Evolutionary conservation across 2,113 vertebrate species (phyloP), one percentile per base, ranked within the genome.

Genomic region (Scomber scombrus): DNA sequence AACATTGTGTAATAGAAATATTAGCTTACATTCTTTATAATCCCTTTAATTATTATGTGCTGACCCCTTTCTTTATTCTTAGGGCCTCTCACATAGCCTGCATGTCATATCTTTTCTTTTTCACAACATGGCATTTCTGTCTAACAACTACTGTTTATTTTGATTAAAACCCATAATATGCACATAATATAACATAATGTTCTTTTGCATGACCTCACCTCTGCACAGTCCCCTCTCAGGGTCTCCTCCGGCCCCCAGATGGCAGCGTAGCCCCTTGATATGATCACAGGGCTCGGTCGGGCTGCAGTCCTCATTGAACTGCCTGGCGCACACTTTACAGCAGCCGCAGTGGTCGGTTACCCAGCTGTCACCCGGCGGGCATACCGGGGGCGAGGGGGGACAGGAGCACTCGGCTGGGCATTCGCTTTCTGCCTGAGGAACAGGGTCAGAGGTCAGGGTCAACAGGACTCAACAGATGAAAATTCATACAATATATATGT

Each of bases 191-290:
- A 26, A 45, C 5, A 60, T 15, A 14, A 13, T 34, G 21, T 49
- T 57, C 60, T 29, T 23, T 18, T 55, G 52, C 29, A 29, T 11
- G 21, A 54, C 23, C n/a, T 85, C 64, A 96, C 95, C 95, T 91
- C 92, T 84, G 73, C 95, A 95, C 52, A 96, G 86, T 26, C 95
- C 95, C 7, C 85, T 86, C 2, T 79, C 49, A 0, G 93, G 92
- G 71, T 91, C 87, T 21, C 91, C 94, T 71, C 88, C 78, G 0
- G 90, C 90, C 85, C 93, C 95, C 71, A 94, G 92, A 5, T 95
- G 92, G 90, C 95, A 96, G 84, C 68, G 93, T 46, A 96, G 94
- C 26, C 95, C 95, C 88, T 95, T 96, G 84, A 96, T 95, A 85
- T 95, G 93, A 78, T 96, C 95, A 1, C 95, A 96, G 60, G 94